A percentile compares a stretch with the other conserved stretches of the same genome.
Conservation (phyloP, 2,797 vertebrate species). For the Buceros bicornis region DNA sequence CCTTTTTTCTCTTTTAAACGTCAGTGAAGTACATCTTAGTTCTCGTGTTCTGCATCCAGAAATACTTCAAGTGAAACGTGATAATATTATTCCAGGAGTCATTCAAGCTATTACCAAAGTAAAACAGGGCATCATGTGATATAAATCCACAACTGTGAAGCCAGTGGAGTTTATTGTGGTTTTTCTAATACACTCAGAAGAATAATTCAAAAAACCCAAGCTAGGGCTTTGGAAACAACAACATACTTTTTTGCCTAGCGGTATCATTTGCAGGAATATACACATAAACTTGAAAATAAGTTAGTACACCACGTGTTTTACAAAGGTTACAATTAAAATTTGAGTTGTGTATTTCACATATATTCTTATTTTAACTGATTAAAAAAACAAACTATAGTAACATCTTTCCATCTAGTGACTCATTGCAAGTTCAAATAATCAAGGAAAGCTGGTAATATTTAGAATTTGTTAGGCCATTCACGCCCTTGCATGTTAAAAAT, state of each 20-base stretch:
- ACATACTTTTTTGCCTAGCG: neutral
- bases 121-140: constrained; percentile 29
- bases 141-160: constrained; percentile 54
- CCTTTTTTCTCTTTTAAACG: constrained; percentile 36
- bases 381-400: neutral
- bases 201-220: constrained; percentile 8
- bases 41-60: constrained; percentile 64
- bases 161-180: constrained; percentile 25
- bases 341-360: neutral
- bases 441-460: neutral
- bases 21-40: constrained; percentile 49
- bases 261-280: constrained; percentile 17
- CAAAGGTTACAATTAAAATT: neutral
- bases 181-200: constrained; percentile 45
- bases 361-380: neutral
- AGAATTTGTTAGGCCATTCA: neutral
- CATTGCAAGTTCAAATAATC: neutral
- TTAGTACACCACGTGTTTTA: neutral
- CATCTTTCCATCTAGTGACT: neutral
- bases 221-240: constrained; percentile 28
- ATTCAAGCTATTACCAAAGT: constrained; percentile 57
- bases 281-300: constrained; percentile 17
- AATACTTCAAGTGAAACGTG: constrained; percentile 68
- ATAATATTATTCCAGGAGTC: constrained; percentile 49
- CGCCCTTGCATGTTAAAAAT: neutral